A percentile compares a stretch with the other conserved stretches of the same genome.
Evolutionary conservation across 2,797 vertebrate genomes (phyloP).

Genomic region (Champsocephalus esox): DNA sequence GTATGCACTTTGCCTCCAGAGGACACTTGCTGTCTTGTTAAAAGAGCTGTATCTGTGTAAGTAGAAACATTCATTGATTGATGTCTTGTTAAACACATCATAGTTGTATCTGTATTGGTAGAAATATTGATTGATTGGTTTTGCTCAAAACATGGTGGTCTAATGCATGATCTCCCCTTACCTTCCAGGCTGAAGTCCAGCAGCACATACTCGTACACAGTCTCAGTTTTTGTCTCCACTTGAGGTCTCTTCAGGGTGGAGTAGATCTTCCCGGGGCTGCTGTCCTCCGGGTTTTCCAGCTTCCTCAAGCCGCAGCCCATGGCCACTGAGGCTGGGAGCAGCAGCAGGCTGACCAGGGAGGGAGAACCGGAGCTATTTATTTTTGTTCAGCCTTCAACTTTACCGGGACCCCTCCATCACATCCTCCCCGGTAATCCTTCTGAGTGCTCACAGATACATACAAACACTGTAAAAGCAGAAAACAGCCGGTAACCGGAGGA

Average conservation of each 20-base stretch:
- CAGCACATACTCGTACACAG: constrained; percentile 93
- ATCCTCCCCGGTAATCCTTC: constrained; percentile 48
- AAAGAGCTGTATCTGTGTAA: too few relatives aligned
- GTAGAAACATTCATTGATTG: too few relatives aligned
- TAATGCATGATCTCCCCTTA: constrained; percentile 58
- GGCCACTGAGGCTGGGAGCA: constrained; percentile 56
- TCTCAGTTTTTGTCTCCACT: constrained; percentile 94
- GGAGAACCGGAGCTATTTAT: constrained; percentile 60
- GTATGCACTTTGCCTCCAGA: too few relatives aligned
- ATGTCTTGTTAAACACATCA: background rate
- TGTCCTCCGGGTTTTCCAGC: constrained; percentile 95
- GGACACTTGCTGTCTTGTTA: too few relatives aligned
- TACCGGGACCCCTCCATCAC: constrained; percentile 65
- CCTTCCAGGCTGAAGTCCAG: constrained; percentile 98
- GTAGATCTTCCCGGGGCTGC: constrained; percentile 98
- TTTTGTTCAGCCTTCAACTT: constrained; percentile 25
- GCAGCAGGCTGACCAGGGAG: constrained; percentile 25
- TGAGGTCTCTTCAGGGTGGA: constrained; percentile 96
- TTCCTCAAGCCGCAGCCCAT: constrained; percentile 99
- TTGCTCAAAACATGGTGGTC: background rate
- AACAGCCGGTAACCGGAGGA: background rate
- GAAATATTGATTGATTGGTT: background rate
- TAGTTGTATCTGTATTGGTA: background rate
- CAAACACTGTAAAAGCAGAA: background rate
- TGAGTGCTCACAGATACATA: constrained; percentile 12